Evolutionary conservation across 2,888 invertebrate species (phyloP), one percentile per base, ranked within the genome.

Genomic region (Drosophila hawaiiensis): DNA sequence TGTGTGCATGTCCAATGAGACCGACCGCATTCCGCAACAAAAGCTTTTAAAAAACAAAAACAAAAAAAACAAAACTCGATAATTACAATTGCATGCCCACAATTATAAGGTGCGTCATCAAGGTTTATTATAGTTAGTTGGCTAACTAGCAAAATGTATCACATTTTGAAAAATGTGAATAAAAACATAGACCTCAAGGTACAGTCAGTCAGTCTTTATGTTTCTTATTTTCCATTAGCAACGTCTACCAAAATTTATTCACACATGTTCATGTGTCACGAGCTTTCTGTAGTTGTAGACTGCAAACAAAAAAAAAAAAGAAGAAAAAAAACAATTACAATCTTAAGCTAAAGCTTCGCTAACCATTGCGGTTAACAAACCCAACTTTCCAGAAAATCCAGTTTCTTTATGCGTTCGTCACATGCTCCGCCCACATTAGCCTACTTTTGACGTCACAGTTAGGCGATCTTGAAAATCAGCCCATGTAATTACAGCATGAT

Each of bases 401-500:
- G 50, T 71, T 66, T 60, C 35, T 31, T 35, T 39, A 39, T 14
- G 1, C 16, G 47, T 28, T n/a, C 41, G 29, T 58, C 58, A 43
- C 41, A 10, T 54, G 41, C 35, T 37, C 33, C 49, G n/a, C 25
- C 58, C 39, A 28, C 37, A 63, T 29, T 39, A 22, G 58, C 59
- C 62, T 58, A 63, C 52, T n/a, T 58, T 75, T 89, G 80, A 84
- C 88, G 84, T 84, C 88, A 84, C 68, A 73, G n/a, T 47, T 14
- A 56, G 28, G 33, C 55, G 41, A 16, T 41, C 50, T 68, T 65
- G 35, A 37, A 49, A 60, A 55, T 61, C 60, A 64, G 41, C 68
- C 55, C 43, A 54, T 25, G 29, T 14, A 25, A 2, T 47, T 16
- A 29, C 55, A 41, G 39, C 16, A 67, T 89, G 90, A 89, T 65